A percentile compares a stretch with the other conserved stretches of the same genome.
These are phyloP conservation scores for Alethe castanea DNA, from an alignment of 2,113 vertebrate genomes.

Conservation along the genomic window DNA sequence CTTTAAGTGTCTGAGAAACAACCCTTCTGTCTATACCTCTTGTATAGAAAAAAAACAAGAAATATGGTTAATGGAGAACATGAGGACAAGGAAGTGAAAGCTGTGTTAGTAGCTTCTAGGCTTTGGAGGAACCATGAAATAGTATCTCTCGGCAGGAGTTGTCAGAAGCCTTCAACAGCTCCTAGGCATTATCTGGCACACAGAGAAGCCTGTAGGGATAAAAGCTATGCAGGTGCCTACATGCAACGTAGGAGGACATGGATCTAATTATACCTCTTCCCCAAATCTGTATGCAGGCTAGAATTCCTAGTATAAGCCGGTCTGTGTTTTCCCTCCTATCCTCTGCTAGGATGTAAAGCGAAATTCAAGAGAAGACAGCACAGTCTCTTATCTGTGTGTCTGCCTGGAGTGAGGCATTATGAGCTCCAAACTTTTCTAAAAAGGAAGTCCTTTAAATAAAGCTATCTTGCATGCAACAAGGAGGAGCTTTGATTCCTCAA, in stretches of 20 bases:
- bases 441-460: not conserved
- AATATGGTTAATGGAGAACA: not conserved
- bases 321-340: not conserved
- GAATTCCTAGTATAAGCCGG: not conserved
- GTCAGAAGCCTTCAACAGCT: not conserved
- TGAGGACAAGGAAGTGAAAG: not conserved
- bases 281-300: not conserved
- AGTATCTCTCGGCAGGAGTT: not conserved
- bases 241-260: not conserved
- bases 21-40: not conserved
- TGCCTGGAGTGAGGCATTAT: not conserved
- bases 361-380: not conserved
- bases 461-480: rapidly evolving
- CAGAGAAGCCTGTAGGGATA: not conserved
- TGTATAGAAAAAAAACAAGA: not conserved
- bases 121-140: not conserved
- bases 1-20: not conserved
- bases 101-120: not conserved
- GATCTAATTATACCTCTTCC: not conserved
- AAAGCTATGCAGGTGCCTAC: not conserved
- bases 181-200: not conserved
- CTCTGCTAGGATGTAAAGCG: not conserved
- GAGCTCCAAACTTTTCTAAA: not conserved
- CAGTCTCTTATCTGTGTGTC: not conserved
- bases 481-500: not conserved